A percentile compares a stretch with the other conserved stretches of the same genome.
Conservation (phyloP, 2,113 vertebrate species). For the Pseudopipra pipra region DNA sequence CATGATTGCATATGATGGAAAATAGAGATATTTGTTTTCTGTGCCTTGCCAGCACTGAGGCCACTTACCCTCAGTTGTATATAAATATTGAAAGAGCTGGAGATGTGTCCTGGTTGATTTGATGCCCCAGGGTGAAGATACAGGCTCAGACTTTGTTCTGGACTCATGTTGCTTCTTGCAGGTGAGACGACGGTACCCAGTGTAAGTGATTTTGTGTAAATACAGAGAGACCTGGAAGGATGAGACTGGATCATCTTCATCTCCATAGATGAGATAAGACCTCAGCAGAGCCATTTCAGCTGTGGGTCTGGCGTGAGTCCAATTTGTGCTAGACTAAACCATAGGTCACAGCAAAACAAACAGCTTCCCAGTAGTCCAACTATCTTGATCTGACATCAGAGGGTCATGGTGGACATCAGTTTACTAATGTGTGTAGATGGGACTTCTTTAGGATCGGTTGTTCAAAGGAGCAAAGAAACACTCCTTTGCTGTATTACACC, state of each 20-base stretch:
- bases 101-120: not conserved
- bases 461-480: not conserved
- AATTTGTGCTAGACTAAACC: not conserved
- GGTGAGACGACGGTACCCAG: not conserved
- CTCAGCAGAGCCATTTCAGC: not conserved
- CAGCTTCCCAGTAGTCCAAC: not conserved
- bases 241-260: not conserved
- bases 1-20: not conserved
- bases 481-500: not conserved
- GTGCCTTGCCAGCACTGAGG: not conserved
- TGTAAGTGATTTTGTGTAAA: not conserved
- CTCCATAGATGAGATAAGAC: not conserved
- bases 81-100: slow-evolving; percentile 38
- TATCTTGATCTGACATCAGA: not conserved
- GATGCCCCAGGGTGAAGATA: not conserved
- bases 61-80: not conserved
- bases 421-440: not conserved
- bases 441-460: not conserved
- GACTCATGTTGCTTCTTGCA: not conserved
- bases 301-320: not conserved
- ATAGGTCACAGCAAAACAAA: not conserved
- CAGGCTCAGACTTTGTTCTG: not conserved
- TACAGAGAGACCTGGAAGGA: not conserved
- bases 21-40: not conserved
- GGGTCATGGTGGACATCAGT: not conserved